Base-by-base conservation (phyloP, 2,797 vertebrate genomes). In the Gymnoscopelus braueri region DNA sequence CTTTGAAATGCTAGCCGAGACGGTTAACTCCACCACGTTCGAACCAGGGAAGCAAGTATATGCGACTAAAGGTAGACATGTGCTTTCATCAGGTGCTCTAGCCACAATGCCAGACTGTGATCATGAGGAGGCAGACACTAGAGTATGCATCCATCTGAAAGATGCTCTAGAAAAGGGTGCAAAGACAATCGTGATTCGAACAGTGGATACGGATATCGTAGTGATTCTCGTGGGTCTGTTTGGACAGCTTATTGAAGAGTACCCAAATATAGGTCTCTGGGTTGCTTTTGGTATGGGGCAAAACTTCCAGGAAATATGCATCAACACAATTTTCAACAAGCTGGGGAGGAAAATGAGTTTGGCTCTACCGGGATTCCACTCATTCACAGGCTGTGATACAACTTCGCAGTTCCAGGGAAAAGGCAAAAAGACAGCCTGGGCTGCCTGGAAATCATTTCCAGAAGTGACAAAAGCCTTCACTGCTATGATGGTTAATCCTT, bases 381-480 rank as follows among this genome's bases (percentile, higher is more conserved):
- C 63, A 55, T 54, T 44, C n/a, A 55, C 29, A 13, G 51, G 49
- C 19, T 35, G 14, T 49, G 5, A 49, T 64, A 53, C 50, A 53
- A 64, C 7, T 2, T 53, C 4, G 5, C 5, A 44, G n/a, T 55
- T 65, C 3, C 26, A 65, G 32, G 32, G 51, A 10, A 55, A 65
- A 23, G 51, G 52, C 29, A 64, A 55, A 55, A 65, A 44, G 52
- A 54, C 52, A 65, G 52, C 52, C 39, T 65, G 50, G 7, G 29
- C 49, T 65, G 63, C 53, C 47, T 48, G 53, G 12, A 66, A 66
- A 32, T 65, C 11, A 29, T 57, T 56, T 66, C 19, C 19, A 29
- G 19, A 56, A 47, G 52, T 66, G 35, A 56, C 4, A 44, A 35
- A 56, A 56, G 53, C 35, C 19, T 66, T 56, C 32, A 39, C 55